These are phyloP conservation scores for Calycopis cecrops DNA, from an alignment of 1,140 invertebrate species.

Conservation along the genomic window DNA sequence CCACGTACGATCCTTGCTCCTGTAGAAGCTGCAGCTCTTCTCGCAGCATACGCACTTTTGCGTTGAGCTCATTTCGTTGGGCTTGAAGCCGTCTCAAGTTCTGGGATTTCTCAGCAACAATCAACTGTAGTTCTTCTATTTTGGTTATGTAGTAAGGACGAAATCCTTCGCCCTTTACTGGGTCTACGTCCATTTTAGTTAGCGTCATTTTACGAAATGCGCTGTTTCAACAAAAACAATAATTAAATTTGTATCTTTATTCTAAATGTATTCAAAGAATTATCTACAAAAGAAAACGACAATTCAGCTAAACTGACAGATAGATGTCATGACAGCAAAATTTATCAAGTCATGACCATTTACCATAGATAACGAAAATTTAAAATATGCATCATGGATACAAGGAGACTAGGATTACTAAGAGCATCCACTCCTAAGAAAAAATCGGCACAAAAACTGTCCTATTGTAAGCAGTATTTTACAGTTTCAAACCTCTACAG, in stretches of 20 bases:
- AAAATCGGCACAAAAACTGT: too few relatives aligned
- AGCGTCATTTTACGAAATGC: constrained; percentile 45
- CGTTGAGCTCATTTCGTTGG: constrained; percentile 99
- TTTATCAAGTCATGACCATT: constrained; percentile 25
- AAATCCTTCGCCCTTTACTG: constrained; percentile 90
- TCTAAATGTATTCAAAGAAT: too few relatives aligned
- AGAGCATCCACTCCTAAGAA: too few relatives aligned
- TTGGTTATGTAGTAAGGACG: constrained; percentile 97
- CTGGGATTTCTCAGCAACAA: constrained; percentile 98
- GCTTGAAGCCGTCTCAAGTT: constrained; percentile 98
- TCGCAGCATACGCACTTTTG: constrained; percentile 98
- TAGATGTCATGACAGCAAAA: constrained; percentile 9
- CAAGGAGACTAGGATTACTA: too few relatives aligned
- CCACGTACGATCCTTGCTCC: constrained; percentile 99
- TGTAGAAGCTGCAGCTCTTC: constrained; percentile 98
- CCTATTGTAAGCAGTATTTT: too few relatives aligned
- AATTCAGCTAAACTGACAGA: too few relatives aligned
- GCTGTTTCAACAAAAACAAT: neutral
- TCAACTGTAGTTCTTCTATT: constrained; percentile 96
- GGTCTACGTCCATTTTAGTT: constrained; percentile 91
- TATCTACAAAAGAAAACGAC: too few relatives aligned
- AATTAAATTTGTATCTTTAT: neutral
- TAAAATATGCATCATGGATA: too few relatives aligned
- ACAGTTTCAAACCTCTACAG: too few relatives aligned
- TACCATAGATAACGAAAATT: constrained; percentile 15